Conservation (phyloP, 1,140 invertebrate species). For the Solen grandis region DNA sequence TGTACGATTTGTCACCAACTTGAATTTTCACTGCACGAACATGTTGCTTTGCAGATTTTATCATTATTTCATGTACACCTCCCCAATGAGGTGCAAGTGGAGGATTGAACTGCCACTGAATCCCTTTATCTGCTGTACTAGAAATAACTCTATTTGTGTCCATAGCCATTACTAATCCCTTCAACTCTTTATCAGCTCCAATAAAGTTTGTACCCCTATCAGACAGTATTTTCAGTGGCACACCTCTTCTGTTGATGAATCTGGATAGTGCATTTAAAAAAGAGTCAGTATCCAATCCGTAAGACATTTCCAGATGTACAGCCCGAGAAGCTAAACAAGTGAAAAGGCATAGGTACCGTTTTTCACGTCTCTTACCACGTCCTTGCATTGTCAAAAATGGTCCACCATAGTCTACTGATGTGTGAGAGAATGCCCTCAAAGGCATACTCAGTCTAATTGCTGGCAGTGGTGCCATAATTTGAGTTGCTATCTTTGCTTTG, state of each 20-base stretch:
- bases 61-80: constrained; percentile 10
- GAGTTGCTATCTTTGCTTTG: constrained; percentile 1
- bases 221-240: background rate
- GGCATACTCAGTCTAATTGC: constrained; percentile 1
- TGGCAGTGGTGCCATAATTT: constrained; percentile 48
- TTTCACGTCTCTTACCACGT: background rate
- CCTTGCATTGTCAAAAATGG: background rate
- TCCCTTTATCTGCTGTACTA: background rate
- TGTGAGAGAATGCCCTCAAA: constrained; percentile 25
- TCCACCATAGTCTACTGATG: constrained; percentile 20
- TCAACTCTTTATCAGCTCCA: constrained; percentile 9
- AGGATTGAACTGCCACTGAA: constrained; percentile 44
- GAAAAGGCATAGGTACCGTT: background rate
- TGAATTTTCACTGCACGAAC: background rate
- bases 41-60: constrained; percentile 18
- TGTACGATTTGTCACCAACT: background rate
- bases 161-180: background rate
- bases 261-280: constrained; percentile 7
- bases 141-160: background rate
- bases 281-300: constrained; percentile 4
- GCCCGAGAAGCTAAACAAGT: background rate
- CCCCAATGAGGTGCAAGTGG: constrained; percentile 31
- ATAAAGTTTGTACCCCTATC: constrained; percentile 39
- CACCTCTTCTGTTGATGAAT: constrained; percentile 7
- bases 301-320: background rate